phyloP scores from a whole-genome alignment of 2,113 vertebrate genomes.

The Antechinus stuartii region DNA sequence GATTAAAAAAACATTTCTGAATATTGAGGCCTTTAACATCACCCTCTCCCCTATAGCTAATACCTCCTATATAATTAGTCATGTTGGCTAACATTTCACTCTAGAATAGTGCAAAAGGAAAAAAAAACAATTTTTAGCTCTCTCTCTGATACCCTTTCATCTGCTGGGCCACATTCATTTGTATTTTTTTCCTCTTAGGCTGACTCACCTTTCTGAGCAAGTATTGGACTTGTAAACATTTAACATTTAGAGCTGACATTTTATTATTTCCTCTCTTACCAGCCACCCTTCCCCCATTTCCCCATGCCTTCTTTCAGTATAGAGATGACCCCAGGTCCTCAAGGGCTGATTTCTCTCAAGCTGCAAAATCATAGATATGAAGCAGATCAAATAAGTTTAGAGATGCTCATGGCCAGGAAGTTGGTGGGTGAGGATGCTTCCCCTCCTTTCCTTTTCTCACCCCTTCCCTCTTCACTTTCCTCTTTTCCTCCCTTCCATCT shows the following conservation, averaged over 20 bases:
- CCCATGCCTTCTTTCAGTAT: neutral
- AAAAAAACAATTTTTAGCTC: neutral
- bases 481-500: neutral
- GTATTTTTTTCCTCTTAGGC: neutral
- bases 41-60: neutral
- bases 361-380: neutral
- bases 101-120: neutral
- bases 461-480: neutral
- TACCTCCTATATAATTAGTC: neutral
- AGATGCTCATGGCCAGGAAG: neutral
- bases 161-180: neutral
- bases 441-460: neutral
- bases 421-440: neutral
- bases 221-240: conserved; percentile 63
- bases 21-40: conserved; percentile 24
- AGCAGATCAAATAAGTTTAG: neutral
- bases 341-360: neutral
- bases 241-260: conserved; percentile 60
- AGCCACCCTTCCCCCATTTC: neutral
- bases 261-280: conserved; percentile 57
- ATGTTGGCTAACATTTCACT: conserved; percentile 34
- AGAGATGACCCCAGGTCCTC: neutral
- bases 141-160: conserved; percentile 20
- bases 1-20: conserved; percentile 58
- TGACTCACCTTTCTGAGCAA: conserved; percentile 5